Evolutionary conservation across 2,888 invertebrate species (phyloP), one percentile per base, ranked within the genome.

Genomic region (Cecidostiba fungosa): DNA sequence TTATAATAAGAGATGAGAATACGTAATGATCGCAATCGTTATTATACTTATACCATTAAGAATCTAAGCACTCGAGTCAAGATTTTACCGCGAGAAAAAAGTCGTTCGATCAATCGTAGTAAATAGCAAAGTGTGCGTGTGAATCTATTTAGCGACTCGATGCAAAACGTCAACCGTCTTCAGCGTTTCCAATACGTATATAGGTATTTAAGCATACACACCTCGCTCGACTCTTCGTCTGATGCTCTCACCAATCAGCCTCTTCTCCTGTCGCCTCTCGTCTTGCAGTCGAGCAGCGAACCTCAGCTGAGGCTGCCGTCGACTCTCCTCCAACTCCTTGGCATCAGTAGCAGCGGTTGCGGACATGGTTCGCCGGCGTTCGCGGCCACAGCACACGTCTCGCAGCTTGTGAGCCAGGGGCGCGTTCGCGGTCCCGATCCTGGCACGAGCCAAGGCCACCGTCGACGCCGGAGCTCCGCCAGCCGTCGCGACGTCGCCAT

Each of bases 201-300:
- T 43, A 43, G 43, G 10, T 43, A 12, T 43, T 3, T 3, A 32
- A 12, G 12, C 10, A 43, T 43, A 43, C 12, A 43, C 10, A 91
- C 92, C 90, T 90, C 89, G 85, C 87, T 89, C 88, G 26, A 91
- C 89, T 16, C 87, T 89, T 72, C 87, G 85, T 43, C 87, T 80
- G 74, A 91, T 87, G 54, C 85, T 89, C 70, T 88, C 89, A 32
- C 69, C 87, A 12, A 78, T 84, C 69, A 90, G 88, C 66, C 82
- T 90, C 74, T 87, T 89, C 54, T 90, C 86, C 10, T 89, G 89
- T 14, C 88, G 87, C 47, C 88, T 85, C 81, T 89, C 89, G 39
- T 91, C 90, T 1, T 89, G 89, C n/a, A 77, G 36, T 12, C 39
- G 19, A 5, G 29, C 29, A n/a, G 50, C 69, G 16, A 29, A 5